A percentile compares a stretch with the other conserved stretches of the same genome.
Evolutionary conservation across 2,113 vertebrate genomes (phyloP).

Genomic region (Cricetomys ansorgei): DNA sequence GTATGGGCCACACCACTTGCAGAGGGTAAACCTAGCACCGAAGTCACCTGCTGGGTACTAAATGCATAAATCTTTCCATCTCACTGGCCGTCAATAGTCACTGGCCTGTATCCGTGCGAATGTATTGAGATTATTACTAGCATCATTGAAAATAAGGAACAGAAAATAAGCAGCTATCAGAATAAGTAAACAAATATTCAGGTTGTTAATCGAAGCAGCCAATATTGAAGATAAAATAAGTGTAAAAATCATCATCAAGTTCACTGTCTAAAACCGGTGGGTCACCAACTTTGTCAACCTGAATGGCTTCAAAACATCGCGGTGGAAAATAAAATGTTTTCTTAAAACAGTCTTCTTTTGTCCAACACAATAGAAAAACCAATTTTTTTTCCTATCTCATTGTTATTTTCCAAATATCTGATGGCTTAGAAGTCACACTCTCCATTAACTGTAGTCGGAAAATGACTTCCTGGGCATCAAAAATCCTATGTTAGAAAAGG

Average conservation of each 20-base stretch:
- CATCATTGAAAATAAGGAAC: neutral
- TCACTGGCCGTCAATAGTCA: neutral
- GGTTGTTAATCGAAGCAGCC: neutral
- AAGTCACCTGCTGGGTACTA: neutral
- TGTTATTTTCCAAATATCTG: slow-evolving; percentile 16
- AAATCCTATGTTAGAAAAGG: slow-evolving; percentile 3
- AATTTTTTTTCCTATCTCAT: neutral
- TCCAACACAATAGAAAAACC: neutral
- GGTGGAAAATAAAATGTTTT: neutral
- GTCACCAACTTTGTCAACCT: neutral
- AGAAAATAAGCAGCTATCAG: neutral
- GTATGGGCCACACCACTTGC: neutral
- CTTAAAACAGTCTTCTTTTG: neutral
- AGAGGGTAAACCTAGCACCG: neutral
- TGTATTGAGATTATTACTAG: too few species aligned
- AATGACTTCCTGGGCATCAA: slow-evolving; percentile 34
- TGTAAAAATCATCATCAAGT: neutral
- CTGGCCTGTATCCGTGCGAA: neutral
- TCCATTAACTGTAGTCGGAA: neutral
- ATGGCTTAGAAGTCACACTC: neutral
- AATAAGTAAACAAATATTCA: neutral
- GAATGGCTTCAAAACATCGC: neutral
- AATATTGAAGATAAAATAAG: neutral
- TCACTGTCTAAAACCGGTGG: neutral
- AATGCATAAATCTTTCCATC: neutral